These are phyloP conservation scores for Psylliodes chrysocephalus DNA, from an alignment of 2,888 invertebrate species.

Conservation along the genomic window DNA sequence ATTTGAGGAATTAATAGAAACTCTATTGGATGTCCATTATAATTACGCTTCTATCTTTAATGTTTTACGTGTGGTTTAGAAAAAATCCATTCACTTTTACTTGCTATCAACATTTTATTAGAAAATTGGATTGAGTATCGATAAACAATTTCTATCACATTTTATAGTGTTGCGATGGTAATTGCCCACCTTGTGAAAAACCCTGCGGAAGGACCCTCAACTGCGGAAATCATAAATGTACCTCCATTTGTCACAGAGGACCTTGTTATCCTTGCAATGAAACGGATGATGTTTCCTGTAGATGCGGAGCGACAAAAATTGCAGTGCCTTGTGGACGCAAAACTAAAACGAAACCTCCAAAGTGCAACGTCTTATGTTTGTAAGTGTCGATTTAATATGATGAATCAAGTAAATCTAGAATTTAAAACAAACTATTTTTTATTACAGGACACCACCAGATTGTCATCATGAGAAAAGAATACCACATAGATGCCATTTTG, in stretches of 20 bases:
- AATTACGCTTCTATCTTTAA: too few relatives aligned
- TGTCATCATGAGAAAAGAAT: conserved; percentile 84
- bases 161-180: conserved; percentile 83
- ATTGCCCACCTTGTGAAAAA: conserved; percentile 86
- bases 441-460: conserved; percentile 73
- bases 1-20: too few relatives aligned
- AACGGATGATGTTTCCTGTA: conserved; percentile 78
- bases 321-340: conserved; percentile 89
- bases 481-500: conserved; percentile 83
- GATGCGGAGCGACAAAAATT: conserved; percentile 81
- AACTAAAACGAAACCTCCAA: conserved; percentile 79
- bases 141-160: too few relatives aligned
- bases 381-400: conserved; percentile 59
- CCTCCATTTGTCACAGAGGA: conserved; percentile 82
- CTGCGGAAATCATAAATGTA: conserved; percentile 90
- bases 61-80: too few relatives aligned
- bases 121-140: too few relatives aligned
- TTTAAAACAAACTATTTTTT: conserved; percentile 25
- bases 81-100: too few relatives aligned
- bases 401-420: too few relatives aligned
- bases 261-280: conserved; percentile 86
- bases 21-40: too few relatives aligned
- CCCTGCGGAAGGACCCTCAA: conserved; percentile 83
- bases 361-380: conserved; percentile 79
- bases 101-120: too few relatives aligned